Conservation (phyloP, 2,797 vertebrate genomes). For the Acrossocheilus fasciatus region DNA sequence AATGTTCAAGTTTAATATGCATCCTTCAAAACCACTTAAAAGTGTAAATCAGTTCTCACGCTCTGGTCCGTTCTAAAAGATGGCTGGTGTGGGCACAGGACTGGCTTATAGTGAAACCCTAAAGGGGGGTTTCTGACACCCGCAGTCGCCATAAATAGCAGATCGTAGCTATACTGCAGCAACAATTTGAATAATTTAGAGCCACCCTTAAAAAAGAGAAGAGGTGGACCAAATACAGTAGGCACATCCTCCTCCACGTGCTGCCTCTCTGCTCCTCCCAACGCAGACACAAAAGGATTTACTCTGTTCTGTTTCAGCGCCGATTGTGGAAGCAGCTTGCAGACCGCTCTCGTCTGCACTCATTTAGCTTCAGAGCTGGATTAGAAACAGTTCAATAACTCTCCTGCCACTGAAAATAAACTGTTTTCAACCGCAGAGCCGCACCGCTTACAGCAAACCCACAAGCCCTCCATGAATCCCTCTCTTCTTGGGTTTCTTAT, state of each 20-base stretch:
- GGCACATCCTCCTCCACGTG: slow-evolving; percentile 34
- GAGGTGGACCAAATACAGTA: slow-evolving; percentile 14
- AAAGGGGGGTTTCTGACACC: slow-evolving; percentile 21
- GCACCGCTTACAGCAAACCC: slow-evolving; percentile 22
- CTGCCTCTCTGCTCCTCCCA: slow-evolving; percentile 39
- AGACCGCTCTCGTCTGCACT: slow-evolving; percentile 30
- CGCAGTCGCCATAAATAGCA: slow-evolving; percentile 44
- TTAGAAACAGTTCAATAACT: slow-evolving; percentile 47
- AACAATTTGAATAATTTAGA: slow-evolving; percentile 56
- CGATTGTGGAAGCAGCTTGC: slow-evolving; percentile 42
- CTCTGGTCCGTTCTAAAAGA: background rate
- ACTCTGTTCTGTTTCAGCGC: slow-evolving; percentile 34
- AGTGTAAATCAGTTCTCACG: slow-evolving; percentile 30
- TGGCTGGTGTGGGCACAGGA: background rate
- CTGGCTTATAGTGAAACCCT: slow-evolving; percentile 18
- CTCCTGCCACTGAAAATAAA: slow-evolving; percentile 45
- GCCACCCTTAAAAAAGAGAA: slow-evolving; percentile 28
- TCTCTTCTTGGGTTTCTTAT: slow-evolving; percentile 20
- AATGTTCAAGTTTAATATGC: background rate
- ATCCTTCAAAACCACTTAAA: slow-evolving; percentile 23
- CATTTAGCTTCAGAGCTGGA: slow-evolving; percentile 49
- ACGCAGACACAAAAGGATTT: slow-evolving; percentile 47
- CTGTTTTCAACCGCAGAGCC: slow-evolving; percentile 23
- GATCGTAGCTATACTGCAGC: slow-evolving; percentile 41
- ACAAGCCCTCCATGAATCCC: slow-evolving; percentile 15